Conservation (phyloP, 2,888 invertebrate species). For the Aethes cnicana region DNA sequence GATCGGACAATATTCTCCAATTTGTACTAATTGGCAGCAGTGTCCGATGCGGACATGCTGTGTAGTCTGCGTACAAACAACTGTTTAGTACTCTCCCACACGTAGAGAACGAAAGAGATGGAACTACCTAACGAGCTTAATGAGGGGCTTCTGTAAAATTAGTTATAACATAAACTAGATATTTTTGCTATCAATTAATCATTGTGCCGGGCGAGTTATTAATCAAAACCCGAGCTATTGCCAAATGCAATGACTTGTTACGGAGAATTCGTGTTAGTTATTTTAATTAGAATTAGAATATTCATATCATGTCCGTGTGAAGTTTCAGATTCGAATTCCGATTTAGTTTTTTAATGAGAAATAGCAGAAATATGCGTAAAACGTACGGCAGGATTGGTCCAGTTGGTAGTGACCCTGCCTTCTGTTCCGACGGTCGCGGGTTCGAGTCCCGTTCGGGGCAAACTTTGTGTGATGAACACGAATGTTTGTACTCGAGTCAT, state of each 20-base stretch:
- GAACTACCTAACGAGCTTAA: slow-evolving; percentile 26
- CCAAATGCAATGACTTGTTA: slow-evolving; percentile 71
- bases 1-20: too few species aligned
- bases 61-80: slow-evolving; percentile 13
- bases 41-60: slow-evolving; percentile 14
- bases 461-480: too few species aligned
- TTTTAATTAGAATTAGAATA: slow-evolving; percentile 20
- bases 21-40: slow-evolving; percentile 9
- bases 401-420: too few species aligned
- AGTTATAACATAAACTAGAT: slow-evolving; percentile 48
- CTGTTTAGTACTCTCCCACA: background rate
- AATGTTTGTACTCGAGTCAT: too few species aligned
- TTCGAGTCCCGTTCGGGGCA: too few species aligned
- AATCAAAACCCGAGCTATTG: slow-evolving; percentile 64
- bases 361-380: too few species aligned
- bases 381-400: too few species aligned
- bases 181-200: slow-evolving; percentile 73
- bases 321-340: too few species aligned
- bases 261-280: slow-evolving; percentile 56
- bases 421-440: too few species aligned
- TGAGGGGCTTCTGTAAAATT: slow-evolving; percentile 35
- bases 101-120: background rate
- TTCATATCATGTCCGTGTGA: slow-evolving; percentile 7
- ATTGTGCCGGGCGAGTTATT: slow-evolving; percentile 55
- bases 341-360: too few species aligned